Evolutionary conservation across 1,140 invertebrate genomes (phyloP).

Genomic region (Diorhabda elongata): DNA sequence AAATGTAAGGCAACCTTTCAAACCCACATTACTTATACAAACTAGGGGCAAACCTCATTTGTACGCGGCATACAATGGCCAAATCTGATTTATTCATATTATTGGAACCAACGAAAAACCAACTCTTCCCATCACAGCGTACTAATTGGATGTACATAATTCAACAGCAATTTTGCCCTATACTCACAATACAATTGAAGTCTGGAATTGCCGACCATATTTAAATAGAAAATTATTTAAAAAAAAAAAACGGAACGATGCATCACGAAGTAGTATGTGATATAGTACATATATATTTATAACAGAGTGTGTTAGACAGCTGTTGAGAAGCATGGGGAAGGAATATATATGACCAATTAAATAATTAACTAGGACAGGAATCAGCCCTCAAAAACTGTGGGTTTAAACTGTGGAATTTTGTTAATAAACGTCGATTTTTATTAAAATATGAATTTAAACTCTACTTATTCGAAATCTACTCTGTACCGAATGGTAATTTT

Average conservation of each 20-base stretch:
- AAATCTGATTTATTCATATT: too few relatives aligned
- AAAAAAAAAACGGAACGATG: neutral
- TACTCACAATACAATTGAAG: constrained; percentile 1
- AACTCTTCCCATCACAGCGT: neutral
- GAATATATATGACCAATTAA: neutral
- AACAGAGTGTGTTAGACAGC: neutral
- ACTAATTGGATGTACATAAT: constrained; percentile 3
- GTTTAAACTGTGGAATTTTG: too few relatives aligned
- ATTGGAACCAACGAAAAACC: too few relatives aligned
- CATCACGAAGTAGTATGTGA: neutral
- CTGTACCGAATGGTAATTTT: too few relatives aligned
- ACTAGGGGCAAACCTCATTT: too few relatives aligned
- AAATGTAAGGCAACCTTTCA: too few relatives aligned
- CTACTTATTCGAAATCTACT: too few relatives aligned
- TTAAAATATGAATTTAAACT: too few relatives aligned
- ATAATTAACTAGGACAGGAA: neutral
- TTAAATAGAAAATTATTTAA: neutral
- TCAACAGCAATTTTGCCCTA: constrained; percentile 5
- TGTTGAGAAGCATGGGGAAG: constrained; percentile 1
- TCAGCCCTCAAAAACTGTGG: too few relatives aligned
- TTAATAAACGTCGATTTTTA: too few relatives aligned
- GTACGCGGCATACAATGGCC: too few relatives aligned
- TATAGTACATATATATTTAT: neutral
- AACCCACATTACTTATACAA: too few relatives aligned
- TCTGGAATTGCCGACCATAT: neutral